Evolutionary conservation across 2,888 invertebrate species (phyloP).

Genomic region (Ennomos quercinarius): DNA sequence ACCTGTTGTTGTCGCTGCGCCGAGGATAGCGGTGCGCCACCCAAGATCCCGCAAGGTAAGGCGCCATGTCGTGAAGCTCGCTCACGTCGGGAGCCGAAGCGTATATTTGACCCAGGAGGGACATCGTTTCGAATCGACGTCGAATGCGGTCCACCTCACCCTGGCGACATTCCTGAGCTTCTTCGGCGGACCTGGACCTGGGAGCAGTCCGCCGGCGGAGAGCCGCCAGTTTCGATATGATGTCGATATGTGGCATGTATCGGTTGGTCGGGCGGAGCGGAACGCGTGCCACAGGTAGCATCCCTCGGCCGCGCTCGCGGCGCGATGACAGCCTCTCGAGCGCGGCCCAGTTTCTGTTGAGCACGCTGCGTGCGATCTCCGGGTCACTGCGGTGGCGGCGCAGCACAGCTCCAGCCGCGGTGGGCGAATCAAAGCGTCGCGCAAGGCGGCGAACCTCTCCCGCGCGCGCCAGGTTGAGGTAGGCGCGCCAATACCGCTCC

Average conservation of each 20-base stretch:
- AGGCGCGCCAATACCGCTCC: slow-evolving; percentile 88
- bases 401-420: slow-evolving; percentile 80
- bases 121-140: slow-evolving; percentile 89
- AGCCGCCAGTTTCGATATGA: slow-evolving; percentile 94
- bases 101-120: slow-evolving; percentile 91
- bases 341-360: slow-evolving; percentile 79
- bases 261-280: slow-evolving; percentile 89
- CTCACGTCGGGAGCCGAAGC: slow-evolving; percentile 92
- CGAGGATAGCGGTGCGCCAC: slow-evolving; percentile 92
- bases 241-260: slow-evolving; percentile 94
- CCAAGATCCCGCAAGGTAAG: slow-evolving; percentile 92
- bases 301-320: slow-evolving; percentile 63
- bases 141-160: slow-evolving; percentile 91
- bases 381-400: slow-evolving; percentile 92
- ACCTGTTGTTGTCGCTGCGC: slow-evolving; percentile 88
- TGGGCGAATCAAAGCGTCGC: slow-evolving; percentile 90
- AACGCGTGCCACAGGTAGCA: slow-evolving; percentile 87
- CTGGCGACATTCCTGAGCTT: slow-evolving; percentile 80
- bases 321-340: slow-evolving; percentile 68
- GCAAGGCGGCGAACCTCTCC: slow-evolving; percentile 93
- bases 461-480: slow-evolving; percentile 89
- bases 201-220: slow-evolving; percentile 80
- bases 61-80: slow-evolving; percentile 91
- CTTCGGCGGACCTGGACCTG: slow-evolving; percentile 81
- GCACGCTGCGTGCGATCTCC: slow-evolving; percentile 87